Evolutionary conservation across 1,140 invertebrate species (phyloP), one percentile per base, ranked within the genome.

Genomic region (Pachyrhynchus sulphureomaculatus): DNA sequence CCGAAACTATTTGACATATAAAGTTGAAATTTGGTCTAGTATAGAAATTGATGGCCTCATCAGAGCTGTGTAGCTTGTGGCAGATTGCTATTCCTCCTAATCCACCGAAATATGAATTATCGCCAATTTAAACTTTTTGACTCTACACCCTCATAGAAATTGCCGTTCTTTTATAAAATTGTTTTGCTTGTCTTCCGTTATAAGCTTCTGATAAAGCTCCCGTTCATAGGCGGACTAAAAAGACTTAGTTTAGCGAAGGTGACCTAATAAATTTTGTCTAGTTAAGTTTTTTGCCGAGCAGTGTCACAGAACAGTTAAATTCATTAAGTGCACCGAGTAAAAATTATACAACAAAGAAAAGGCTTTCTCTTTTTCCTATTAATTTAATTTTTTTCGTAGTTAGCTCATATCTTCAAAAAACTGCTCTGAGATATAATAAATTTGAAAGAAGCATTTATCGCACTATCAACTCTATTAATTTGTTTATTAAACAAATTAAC

Each of bases 71-170:
- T 65, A 68, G 61, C 65, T 65, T 65, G 68, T 71, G 68, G 68
- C 64, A 69, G 60, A 68, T 64, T 66, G 64, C 58, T 62, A 67
- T 66, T 68, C 65, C 62, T 64, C 64, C 47, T 67, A 71, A 72
- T 68, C 69, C 66, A 66, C 49, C 23, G 54, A 59, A 56, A 72
- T 68, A 67, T 68, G 66, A 72, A 71, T 72, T 72, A 72, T 70
- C 54, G 65, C 63, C 66, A 70, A 72, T 72, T 72, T 65, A 68
- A 72, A 72, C 66, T 72, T 70, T 70, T 67, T 56, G 62, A 68
- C 61, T 60, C 60, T 57, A 64, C 39, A 42, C 13, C 15, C 15
- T 42, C 39, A 18, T 42, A 42, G 39, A 21, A 42, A 42, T 42
- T 42, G 18, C 17, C 17, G 17, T 49, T 49, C 47, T 34, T 49